Percentiles rank a stretch among this genome's conserved stretches.
Evolutionary conservation across 2,888 invertebrate species (phyloP).

Genomic region (Morpho deidamia): DNA sequence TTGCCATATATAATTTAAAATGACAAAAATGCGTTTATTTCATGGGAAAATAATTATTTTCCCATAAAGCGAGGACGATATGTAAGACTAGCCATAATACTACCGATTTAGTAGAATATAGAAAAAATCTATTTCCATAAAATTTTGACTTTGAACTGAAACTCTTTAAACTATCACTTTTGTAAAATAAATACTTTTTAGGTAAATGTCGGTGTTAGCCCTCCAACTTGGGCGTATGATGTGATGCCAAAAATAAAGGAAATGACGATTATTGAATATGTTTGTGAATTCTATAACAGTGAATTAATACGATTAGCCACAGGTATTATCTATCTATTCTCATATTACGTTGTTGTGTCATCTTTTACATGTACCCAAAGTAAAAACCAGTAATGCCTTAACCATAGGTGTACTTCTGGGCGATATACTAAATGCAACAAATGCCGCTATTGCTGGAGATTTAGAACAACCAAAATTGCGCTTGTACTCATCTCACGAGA

Average conservation of each 20-base stretch:
- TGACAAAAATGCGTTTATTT: too few species aligned
- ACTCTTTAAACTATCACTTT: too few species aligned
- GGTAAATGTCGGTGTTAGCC: conserved; percentile 55
- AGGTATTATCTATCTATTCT: conserved; percentile 38
- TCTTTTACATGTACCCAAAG: background rate
- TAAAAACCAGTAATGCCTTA: background rate
- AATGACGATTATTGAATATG: conserved; percentile 66
- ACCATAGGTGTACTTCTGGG: conserved; percentile 66
- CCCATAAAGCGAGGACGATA: too few species aligned
- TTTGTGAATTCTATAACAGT: conserved; percentile 47
- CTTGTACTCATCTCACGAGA: conserved; percentile 81
- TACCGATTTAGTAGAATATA: too few species aligned
- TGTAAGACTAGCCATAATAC: too few species aligned
- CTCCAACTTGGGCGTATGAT: conserved; percentile 58
- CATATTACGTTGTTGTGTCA: too few species aligned
- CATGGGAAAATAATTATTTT: too few species aligned
- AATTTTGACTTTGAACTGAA: too few species aligned
- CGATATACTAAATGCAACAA: conserved; percentile 69
- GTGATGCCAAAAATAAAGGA: conserved; percentile 63
- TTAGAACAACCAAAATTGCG: conserved; percentile 56
- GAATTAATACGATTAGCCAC: conserved; percentile 54
- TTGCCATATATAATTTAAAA: too few species aligned
- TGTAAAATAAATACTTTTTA: conserved; percentile 31
- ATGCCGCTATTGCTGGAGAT: conserved; percentile 54
- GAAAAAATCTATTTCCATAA: too few species aligned